A percentile compares a stretch with the other conserved stretches of the same genome.
phyloP scores from a whole-genome alignment of 2,888 invertebrate species.

The Brachypalpus laphriformis region DNA sequence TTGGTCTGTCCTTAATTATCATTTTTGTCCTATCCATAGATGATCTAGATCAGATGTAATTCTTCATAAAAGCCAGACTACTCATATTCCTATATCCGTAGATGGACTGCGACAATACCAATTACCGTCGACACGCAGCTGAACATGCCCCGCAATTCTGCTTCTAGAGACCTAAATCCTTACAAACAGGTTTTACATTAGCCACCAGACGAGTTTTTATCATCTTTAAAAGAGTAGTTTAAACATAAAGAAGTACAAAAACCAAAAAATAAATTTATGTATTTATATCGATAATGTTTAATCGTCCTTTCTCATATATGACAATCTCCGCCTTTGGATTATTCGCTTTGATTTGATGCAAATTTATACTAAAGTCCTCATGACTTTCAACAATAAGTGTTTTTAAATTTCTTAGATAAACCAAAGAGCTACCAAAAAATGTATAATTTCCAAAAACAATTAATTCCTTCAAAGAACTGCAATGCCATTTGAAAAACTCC shows the following conservation, averaged over 20 bases:
- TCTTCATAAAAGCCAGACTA: no score
- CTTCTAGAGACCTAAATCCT: no score
- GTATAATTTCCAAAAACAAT: slow-evolving; percentile 56
- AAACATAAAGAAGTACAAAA: neutral
- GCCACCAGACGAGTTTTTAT: no score
- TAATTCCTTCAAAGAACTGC: slow-evolving; percentile 42
- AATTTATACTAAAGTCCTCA: slow-evolving; percentile 28
- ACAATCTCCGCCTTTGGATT: slow-evolving; percentile 53
- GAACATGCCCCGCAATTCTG: no score
- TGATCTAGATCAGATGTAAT: no score
- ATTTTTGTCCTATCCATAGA: no score
- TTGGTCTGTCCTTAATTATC: no score
- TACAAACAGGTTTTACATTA: no score
- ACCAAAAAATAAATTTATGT: neutral
- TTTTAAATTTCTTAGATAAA: slow-evolving; percentile 23
- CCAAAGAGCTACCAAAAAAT: slow-evolving; percentile 28
- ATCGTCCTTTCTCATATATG: slow-evolving; percentile 48
- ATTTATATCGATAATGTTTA: slow-evolving; percentile 17
- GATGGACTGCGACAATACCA: no score
- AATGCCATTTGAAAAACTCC: slow-evolving; percentile 52
- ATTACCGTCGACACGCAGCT: no score
- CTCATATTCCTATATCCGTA: no score
- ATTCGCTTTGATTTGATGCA: slow-evolving; percentile 29
- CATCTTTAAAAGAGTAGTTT: neutral
- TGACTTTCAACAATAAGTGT: slow-evolving; percentile 42